Evolutionary conservation across 2,113 vertebrate genomes (phyloP), one percentile per base, ranked within the genome.

Genomic region (Laticauda colubrina): DNA sequence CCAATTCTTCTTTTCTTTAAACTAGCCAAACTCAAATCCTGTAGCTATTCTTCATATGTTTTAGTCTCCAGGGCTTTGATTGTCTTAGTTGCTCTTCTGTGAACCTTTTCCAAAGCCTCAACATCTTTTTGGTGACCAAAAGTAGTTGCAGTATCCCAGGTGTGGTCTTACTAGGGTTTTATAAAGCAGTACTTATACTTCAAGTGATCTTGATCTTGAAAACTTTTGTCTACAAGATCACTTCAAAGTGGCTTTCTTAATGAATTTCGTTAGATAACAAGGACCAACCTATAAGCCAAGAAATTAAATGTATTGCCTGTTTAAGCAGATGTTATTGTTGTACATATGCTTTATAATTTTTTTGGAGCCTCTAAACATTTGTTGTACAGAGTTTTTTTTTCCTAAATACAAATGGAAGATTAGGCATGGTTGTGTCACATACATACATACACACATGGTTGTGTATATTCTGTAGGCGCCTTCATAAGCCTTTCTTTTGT

Each of bases 401-500:
- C 85, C 87, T 89, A 53, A 85, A 57, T 92, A 85, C 64, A 92
- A 92, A 89, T 92, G 85, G 57, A 89, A 89, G 54, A 85, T 92
- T 91, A 95, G 91, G 94, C 95, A 97, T 94, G 94, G 48, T 69
- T 94, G 96, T 96, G 64, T n/a, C 64, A 34, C 64, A 69, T 11
- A n/a, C 64, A 69, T 11, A n/a, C 64, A 15, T n/a, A n/a, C 29
- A n/a, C 64, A 69, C 61, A 2, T 0, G 4, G 29, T 91, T 69
- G 4, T 89, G 29, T 59, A 26, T 48, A 57, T 34, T 69, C 29
- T 15, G 12, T 51, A 3, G 85, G 94, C 88, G 94, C 11, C 0
- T 95, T 97, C 95, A 95, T 95, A 95, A 95, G 96, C 93, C 95
- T 97, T 96, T 54, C 94, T 97, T 98, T 96, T 96, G 96, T 96